phyloP scores from a whole-genome alignment of 2,888 invertebrate genomes.

The Herminia tarsipennalis region DNA sequence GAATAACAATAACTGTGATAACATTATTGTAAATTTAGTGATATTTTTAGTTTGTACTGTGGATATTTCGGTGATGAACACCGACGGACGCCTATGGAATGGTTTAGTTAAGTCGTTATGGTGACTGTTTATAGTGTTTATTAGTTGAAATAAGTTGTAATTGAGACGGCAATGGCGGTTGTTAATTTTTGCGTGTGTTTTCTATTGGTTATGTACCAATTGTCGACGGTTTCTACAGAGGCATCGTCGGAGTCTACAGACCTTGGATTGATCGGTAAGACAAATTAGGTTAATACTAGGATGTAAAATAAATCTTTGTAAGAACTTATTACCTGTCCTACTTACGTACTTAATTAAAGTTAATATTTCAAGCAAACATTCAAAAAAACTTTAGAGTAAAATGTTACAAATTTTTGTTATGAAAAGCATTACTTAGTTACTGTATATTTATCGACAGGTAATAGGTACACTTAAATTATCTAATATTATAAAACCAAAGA shows the following conservation, averaged over 20 bases:
- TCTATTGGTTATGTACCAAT: slow-evolving; percentile 72
- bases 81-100: slow-evolving; percentile 44
- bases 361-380: too few relatives aligned
- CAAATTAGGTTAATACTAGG: too few relatives aligned
- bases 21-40: slow-evolving; percentile 39
- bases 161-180: slow-evolving; percentile 71
- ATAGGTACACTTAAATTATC: too few relatives aligned
- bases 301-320: too few relatives aligned
- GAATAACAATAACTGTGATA: slow-evolving; percentile 48
- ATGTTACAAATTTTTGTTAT: too few relatives aligned
- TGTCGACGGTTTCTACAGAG: slow-evolving; percentile 67
- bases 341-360: too few relatives aligned
- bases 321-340: too few relatives aligned
- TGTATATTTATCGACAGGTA: too few relatives aligned
- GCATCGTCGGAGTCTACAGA: slow-evolving; percentile 73
- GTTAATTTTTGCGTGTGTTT: slow-evolving; percentile 77
- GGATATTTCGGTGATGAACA: slow-evolving; percentile 61
- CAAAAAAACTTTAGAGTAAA: too few relatives aligned
- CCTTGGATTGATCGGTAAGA: slow-evolving; percentile 70
- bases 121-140: slow-evolving; percentile 65
- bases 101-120: slow-evolving; percentile 56
- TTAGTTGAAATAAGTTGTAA: slow-evolving; percentile 65
- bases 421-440: too few relatives aligned
- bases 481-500: too few relatives aligned
- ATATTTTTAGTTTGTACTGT: slow-evolving; percentile 51